phyloP scores from a whole-genome alignment of 2,888 invertebrate genomes.

The Rhodophaea formosa region DNA sequence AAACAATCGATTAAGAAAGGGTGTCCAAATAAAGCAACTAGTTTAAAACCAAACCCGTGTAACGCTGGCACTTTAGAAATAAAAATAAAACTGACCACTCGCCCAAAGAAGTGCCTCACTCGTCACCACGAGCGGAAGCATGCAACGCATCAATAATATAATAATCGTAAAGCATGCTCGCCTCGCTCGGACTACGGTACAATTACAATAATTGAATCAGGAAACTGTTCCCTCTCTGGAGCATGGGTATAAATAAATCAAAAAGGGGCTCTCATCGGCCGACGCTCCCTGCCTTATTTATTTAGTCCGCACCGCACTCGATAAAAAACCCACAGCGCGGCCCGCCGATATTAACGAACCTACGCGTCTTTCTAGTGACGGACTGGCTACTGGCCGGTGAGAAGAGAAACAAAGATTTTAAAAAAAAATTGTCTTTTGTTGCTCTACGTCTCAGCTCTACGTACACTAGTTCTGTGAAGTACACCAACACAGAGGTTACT shows the following conservation, averaged over 20 bases:
- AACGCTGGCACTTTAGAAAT: neutral
- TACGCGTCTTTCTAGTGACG: neutral
- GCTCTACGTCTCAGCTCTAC: neutral
- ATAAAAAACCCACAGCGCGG: slow-evolving; percentile 41
- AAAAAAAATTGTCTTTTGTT: neutral
- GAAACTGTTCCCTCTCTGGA: slow-evolving; percentile 54
- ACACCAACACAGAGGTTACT: no score
- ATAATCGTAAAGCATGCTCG: slow-evolving; percentile 13
- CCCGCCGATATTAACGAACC: slow-evolving; percentile 18
- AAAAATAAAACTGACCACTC: slow-evolving; percentile 9
- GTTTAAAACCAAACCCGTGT: slow-evolving; percentile 3
- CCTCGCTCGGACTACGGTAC: slow-evolving; percentile 37
- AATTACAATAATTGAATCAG: slow-evolving; percentile 72
- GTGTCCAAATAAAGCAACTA: slow-evolving; percentile 1
- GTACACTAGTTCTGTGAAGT: no score
- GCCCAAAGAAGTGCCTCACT: slow-evolving; percentile 14
- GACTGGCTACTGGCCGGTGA: neutral
- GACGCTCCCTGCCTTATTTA: slow-evolving; percentile 51
- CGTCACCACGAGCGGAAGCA: slow-evolving; percentile 18
- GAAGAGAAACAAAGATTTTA: neutral
- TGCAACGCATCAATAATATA: slow-evolving; percentile 16
- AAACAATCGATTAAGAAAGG: no score
- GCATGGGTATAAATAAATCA: slow-evolving; percentile 61
- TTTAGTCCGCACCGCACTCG: slow-evolving; percentile 45
- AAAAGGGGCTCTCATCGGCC: slow-evolving; percentile 43